Base-by-base conservation (phyloP, 2,888 invertebrate species). In the Aphidius colemani region DNA sequence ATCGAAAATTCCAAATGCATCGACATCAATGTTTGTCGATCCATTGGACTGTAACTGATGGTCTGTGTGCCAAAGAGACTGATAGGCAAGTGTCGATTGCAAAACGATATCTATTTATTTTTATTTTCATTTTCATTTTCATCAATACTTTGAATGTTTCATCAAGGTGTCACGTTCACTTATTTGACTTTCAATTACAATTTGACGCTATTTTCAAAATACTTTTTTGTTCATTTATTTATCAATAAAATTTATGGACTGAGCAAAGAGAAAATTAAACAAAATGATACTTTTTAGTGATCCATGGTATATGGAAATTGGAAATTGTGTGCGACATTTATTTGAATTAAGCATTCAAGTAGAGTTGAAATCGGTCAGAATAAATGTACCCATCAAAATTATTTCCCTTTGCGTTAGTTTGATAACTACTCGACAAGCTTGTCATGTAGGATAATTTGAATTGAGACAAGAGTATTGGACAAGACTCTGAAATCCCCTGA, bases 141-240 rank as follows among this genome's bases (percentile, higher is more conserved):
- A 30, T 5, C 5, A 30, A 30, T 30, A 30, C 30, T 30, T 30
- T 30, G 30, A 30, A 30, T 30, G 30, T 30, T 30, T 30, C 30
- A 30, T 60, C 39, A 8, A 10, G 55, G 56, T 56, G 39, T 53
- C 55, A 49, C 3, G 56, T 45, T 53, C 60, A 57, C 53, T 60
- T 53, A 50, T 60, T 43, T 51, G 51, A 45, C 51, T 63, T 66
- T 66, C 67, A 72, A 73, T 73, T 72, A 69, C 68, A 69, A 67
- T 68, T 65, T 68, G 64, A 61, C 68, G 60, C 58, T 44, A 30
- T 30, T 30, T 30, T 2, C 4, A 5, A 1, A 30, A 30, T 30
- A 30, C 45, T 67, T 56, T 53, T 44, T 53, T 53, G 7, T 4
- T 44, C 7, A n/a, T 40, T 8, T 62, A 56, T 49, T 57, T 44